phyloP scores from a whole-genome alignment of 1,140 invertebrate species.

The Amyelois transitella region DNA sequence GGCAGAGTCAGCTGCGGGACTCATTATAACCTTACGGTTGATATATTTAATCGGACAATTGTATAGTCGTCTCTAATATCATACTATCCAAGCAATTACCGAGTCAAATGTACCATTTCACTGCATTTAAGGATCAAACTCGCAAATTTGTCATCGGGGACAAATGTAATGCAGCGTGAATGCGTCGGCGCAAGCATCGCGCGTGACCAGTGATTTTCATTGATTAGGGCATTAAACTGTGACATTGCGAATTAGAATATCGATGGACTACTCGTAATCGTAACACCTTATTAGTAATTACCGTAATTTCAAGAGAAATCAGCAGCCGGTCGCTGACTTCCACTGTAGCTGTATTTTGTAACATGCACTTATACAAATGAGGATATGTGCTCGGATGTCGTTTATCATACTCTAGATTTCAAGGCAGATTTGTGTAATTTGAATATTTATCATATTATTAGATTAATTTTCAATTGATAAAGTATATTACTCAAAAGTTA shows the following conservation, averaged over 20 bases:
- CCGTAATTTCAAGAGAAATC: conserved; percentile 30
- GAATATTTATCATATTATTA: not conserved
- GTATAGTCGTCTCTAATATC: not conserved
- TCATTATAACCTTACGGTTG: conserved; percentile 1
- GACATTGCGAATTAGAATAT: conserved; percentile 37
- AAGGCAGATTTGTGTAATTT: not conserved
- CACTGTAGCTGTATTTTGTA: not conserved
- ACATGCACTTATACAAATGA: not conserved
- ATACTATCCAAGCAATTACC: not conserved
- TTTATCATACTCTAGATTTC: not conserved
- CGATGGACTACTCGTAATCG: conserved; percentile 12
- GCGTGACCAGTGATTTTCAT: conserved; percentile 28
- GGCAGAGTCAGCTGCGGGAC: conserved; percentile 3
- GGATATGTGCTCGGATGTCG: not conserved
- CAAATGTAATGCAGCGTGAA: not conserved
- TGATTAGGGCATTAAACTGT: conserved; percentile 59
- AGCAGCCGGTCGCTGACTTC: conserved; percentile 5
- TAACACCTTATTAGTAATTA: conserved; percentile 1
- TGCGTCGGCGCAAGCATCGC: not conserved
- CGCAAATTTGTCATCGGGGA: not conserved
- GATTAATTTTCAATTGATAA: too few species aligned
- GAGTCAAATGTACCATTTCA: not conserved
- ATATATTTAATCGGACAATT: not conserved
- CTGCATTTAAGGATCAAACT: not conserved
- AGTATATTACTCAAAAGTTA: too few species aligned